A percentile compares a stretch with the other conserved stretches of the same genome.
phyloP scores from a whole-genome alignment of 2,888 invertebrate species.

The Meteorus colon region DNA sequence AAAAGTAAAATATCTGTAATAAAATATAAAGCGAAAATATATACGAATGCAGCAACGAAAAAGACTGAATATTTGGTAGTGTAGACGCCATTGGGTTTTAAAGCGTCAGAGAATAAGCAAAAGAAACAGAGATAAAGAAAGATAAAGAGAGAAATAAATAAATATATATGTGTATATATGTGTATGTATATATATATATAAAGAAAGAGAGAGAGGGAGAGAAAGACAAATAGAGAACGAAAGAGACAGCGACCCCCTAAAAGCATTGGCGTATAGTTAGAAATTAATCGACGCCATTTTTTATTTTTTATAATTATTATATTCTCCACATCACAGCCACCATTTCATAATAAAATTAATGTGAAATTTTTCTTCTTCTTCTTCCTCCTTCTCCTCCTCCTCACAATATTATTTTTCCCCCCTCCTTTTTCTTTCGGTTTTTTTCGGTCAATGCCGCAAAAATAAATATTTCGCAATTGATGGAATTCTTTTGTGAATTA shows the following conservation, averaged over 20 bases:
- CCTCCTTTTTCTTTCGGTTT: too few species aligned
- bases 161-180: background rate
- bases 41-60: background rate
- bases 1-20: background rate
- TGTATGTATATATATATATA: slow-evolving; percentile 13
- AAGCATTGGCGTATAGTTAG: slow-evolving; percentile 61
- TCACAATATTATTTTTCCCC: too few species aligned
- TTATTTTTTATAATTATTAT: slow-evolving; percentile 54
- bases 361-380: too few species aligned
- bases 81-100: slow-evolving; percentile 35
- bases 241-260: slow-evolving; percentile 50
- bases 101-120: slow-evolving; percentile 36
- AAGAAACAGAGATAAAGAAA: slow-evolving; percentile 18
- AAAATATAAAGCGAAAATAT: background rate
- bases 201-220: background rate
- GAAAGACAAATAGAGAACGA: background rate
- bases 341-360: too few species aligned
- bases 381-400: too few species aligned
- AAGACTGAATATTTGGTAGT: background rate
- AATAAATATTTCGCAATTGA: too few species aligned
- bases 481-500: too few species aligned
- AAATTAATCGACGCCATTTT: background rate
- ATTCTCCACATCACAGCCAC: background rate
- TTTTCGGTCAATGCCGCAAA: too few species aligned
- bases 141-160: background rate